Evolutionary conservation across 92 coral and sea anemone species (phyloP).

Genomic region (Meandrina meandrites): DNA sequence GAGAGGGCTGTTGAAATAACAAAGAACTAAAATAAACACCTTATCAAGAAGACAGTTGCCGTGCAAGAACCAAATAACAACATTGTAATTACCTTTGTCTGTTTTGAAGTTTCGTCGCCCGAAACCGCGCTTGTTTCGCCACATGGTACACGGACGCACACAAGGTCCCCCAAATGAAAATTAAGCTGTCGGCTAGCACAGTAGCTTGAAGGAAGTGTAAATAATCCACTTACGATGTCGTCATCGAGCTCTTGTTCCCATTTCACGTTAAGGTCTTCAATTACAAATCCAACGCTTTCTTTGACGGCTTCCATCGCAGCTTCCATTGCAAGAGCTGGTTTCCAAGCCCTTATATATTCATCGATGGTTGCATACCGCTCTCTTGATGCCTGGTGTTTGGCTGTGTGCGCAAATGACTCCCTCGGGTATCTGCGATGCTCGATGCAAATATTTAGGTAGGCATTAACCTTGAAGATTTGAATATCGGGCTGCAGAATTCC

Average conservation of each 20-base stretch:
- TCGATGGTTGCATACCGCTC: slow-evolving; percentile 47
- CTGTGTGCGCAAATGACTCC: slow-evolving; percentile 72
- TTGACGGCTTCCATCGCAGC: slow-evolving; percentile 78
- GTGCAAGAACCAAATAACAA: not conserved
- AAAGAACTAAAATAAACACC: not conserved
- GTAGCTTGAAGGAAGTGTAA: slow-evolving; percentile 45
- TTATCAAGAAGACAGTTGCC: not conserved
- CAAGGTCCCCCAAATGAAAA: slow-evolving; percentile 64
- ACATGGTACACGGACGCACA: slow-evolving; percentile 62
- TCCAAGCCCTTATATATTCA: slow-evolving; percentile 72
- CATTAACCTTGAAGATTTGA: slow-evolving; percentile 74
- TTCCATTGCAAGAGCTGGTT: slow-evolving; percentile 89
- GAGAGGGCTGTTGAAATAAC: not conserved
- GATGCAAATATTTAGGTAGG: slow-evolving; percentile 71
- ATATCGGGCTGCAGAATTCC: slow-evolving; percentile 78
- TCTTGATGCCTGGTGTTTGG: slow-evolving; percentile 64
- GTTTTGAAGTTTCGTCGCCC: not conserved
- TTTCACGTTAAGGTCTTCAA: slow-evolving; percentile 45
- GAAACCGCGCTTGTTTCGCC: not conserved
- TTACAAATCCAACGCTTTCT: slow-evolving; percentile 70
- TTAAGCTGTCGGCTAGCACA: slow-evolving; percentile 55
- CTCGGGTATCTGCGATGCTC: slow-evolving; percentile 86
- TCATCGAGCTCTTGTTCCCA: slow-evolving; percentile 15
- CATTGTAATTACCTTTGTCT: not conserved
- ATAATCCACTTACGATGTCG: slow-evolving; percentile 18